Base-by-base conservation (phyloP, 2,113 vertebrate genomes). In the Furnarius figulus region DNA sequence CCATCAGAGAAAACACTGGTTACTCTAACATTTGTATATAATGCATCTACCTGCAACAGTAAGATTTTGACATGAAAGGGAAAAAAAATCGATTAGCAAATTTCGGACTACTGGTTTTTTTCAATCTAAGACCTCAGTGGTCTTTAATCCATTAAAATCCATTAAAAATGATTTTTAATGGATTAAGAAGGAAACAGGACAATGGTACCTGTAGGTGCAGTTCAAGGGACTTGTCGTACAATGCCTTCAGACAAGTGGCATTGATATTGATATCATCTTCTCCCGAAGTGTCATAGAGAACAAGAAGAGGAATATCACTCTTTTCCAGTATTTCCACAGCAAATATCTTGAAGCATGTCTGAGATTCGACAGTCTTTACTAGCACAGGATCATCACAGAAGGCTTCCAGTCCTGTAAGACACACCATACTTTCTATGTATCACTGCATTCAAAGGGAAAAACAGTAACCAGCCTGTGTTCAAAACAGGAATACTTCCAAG, bases 211-310 rank as follows among this genome's bases (percentile, higher is more conserved):
- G 98, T 63, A 99, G 97, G 84, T 98, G 98, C 87, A 98, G 97
- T 94, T 98, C 98, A 96, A 99, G 98, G 14, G 98, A 98, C 77
- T 95, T 97, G 95, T 99, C 99, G 93, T 98, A 98, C 53, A 99
- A 85, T 14, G 98, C 97, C 90, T 98, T 99, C 89, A 99, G 93
- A 95, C 99, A 99, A 49, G 91, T 75, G 33, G 98, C 96, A 82
- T 99, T 99, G 58, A 99, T 98, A 90, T 99, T 99, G 89, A 99
- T 62, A 61, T 99, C 99, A 0, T 99, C 98, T 52, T 99, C 99
- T 85, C 98, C 98, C 1, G 99, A 99, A 16, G 99, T 99, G 81
- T 99, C 99, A 21, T 99, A 99, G 22, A 99, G 97, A 87, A 99
- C 98, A 65, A 98, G 98, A 67, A 98, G 90, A 30, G 99, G 99